These are phyloP conservation scores for Ormyrus rosae DNA, from an alignment of 2,888 invertebrate genomes.

Conservation along the genomic window DNA sequence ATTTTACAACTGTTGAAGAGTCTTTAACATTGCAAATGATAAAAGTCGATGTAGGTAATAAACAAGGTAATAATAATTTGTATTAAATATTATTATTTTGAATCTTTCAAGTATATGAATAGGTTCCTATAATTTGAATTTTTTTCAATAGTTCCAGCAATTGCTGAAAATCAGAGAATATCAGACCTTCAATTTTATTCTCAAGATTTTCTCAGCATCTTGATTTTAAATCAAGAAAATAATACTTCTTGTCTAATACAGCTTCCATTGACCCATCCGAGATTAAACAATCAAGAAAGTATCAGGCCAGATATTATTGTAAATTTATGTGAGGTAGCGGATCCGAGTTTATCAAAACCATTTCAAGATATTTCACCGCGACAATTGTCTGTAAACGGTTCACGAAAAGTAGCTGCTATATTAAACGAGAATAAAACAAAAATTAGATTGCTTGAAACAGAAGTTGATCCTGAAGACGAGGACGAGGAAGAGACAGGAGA, in stretches of 20 bases:
- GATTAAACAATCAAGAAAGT: constrained; percentile 60
- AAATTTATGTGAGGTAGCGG: constrained; percentile 66
- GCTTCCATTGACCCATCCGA: constrained; percentile 64
- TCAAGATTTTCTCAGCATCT: constrained; percentile 83
- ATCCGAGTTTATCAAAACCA: constrained; percentile 66
- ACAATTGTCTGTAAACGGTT: constrained; percentile 89
- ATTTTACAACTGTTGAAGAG: constrained; percentile 39
- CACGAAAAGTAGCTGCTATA: constrained; percentile 89
- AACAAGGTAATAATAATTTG: constrained; percentile 63
- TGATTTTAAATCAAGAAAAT: constrained; percentile 73
- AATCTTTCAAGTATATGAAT: neutral
- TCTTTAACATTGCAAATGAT: constrained; percentile 62
- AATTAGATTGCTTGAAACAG: constrained; percentile 93
- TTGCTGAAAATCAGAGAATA: constrained; percentile 72
- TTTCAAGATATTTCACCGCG: constrained; percentile 74
- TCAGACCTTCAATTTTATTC: constrained; percentile 88
- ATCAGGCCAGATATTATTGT: constrained; percentile 47
- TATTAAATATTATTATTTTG: neutral
- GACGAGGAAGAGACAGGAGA: constrained; percentile 81
- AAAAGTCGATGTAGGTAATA: constrained; percentile 65
- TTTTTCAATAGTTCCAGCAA: constrained; percentile 54
- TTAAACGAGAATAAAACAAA: constrained; percentile 87
- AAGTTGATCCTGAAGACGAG: constrained; percentile 93
- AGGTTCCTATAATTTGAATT: neutral
- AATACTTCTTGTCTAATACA: constrained; percentile 69